Evolutionary conservation across 64 coral and sea anemone species (phyloP), one percentile per base, ranked within the genome.

Genomic region (Trachythela sp.): DNA sequence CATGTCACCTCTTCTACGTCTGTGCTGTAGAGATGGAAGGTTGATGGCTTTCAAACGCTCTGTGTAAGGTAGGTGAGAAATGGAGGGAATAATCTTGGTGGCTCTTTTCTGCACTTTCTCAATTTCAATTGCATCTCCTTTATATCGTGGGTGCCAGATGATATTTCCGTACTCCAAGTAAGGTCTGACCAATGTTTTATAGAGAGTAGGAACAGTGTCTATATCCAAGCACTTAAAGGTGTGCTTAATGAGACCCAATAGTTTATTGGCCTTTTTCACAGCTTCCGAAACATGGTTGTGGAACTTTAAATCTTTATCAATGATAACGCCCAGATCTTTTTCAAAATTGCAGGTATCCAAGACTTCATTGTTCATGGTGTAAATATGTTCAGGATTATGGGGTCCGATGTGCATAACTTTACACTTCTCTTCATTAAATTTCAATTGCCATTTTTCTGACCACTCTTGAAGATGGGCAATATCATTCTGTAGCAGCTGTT

Each of bases 351-450:
- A 32, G 15, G 26, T 84, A 18, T 20, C 40, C 9, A 1, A 48
- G 13, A 22, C 11, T 86, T 13, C 38, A 26, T 42, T 29, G 24
- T 26, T 22, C 26, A 48, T 86, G 52, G 48, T 22, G 48, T 86
- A 42, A 17, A 50, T 51, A 30, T 30, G 22, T 33, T 50, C 29
- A 50, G 84, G 42, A 9, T 86, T 49, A 48, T 86, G 41, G 41
- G 13, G 20, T 30, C 84, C 84, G 32, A 86, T 86, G 84, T 86
- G 84, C 41, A 86, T 48, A 22, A 86, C 84, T 51, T 86, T 86
- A 26, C 84, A 49, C 52, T 86, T 86, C 15, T 51, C 48, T n/a
- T n/a, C n/a, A n/a, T n/a, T n/a, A n/a, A n/a, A n/a, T n/a, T n/a
- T n/a, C n/a, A n/a, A n/a, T n/a, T n/a, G n/a, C n/a, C n/a, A n/a